Conservation (phyloP, 1,140 invertebrate species). For the Drosophila varians region DNA sequence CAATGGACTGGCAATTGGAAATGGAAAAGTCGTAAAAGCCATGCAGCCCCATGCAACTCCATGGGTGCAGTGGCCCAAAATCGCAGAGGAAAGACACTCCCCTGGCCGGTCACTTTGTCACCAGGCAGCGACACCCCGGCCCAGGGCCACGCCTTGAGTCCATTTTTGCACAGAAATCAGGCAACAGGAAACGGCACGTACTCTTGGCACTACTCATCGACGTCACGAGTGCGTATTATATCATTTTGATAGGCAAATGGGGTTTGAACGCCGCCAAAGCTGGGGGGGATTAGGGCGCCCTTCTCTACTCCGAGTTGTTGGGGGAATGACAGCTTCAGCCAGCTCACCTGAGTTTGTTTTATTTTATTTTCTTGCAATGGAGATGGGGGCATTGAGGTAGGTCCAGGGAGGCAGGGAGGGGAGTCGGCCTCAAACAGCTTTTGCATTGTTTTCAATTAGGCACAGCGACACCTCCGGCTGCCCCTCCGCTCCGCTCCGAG, state of each 20-base stretch:
- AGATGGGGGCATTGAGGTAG: conserved; percentile 57
- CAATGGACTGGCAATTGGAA: conserved; percentile 48
- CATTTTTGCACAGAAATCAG: conserved; percentile 43
- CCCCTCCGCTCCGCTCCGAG: background rate
- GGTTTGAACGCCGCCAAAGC: conserved; percentile 70
- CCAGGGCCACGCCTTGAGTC: conserved; percentile 43
- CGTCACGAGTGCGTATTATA: conserved; percentile 75
- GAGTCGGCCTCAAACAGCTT: conserved; percentile 7
- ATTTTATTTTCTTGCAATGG: conserved; percentile 42
- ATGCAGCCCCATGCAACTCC: too few species aligned
- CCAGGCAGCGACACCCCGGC: too few species aligned
- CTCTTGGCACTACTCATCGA: conserved; percentile 54
- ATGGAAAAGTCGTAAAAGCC: conserved; percentile 57
- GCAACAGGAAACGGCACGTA: conserved; percentile 76
- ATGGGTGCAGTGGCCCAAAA: conserved; percentile 54
- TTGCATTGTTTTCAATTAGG: conserved; percentile 41
- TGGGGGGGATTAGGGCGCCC: background rate
- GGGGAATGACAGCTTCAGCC: conserved; percentile 51
- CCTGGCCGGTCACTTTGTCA: conserved; percentile 51
- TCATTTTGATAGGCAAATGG: conserved; percentile 80
- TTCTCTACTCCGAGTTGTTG: too few species aligned
- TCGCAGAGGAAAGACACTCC: conserved; percentile 33
- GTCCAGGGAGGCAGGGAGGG: conserved; percentile 1
- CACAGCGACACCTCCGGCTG: conserved; percentile 34
- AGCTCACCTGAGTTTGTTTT: conserved; percentile 38